phyloP scores from a whole-genome alignment of 2,888 invertebrate species.

The Archaeoteleia sp. region DNA sequence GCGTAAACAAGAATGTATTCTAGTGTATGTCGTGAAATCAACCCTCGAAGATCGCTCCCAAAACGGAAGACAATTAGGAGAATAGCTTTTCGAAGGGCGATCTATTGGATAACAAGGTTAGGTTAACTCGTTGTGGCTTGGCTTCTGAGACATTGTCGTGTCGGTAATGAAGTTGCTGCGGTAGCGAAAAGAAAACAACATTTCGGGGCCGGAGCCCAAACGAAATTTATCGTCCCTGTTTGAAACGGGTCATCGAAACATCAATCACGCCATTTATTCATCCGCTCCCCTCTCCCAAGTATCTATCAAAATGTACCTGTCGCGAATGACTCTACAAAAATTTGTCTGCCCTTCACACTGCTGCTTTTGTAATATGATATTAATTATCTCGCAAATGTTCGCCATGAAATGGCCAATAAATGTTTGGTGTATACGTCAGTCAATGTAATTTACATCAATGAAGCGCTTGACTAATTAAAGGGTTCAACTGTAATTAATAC shows the following conservation, averaged over 20 bases:
- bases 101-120: constrained; percentile 68
- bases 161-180: constrained; percentile 48
- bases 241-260: background rate
- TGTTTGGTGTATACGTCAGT: constrained; percentile 44
- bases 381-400: constrained; percentile 30
- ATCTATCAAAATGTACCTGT: constrained; percentile 5
- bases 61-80: constrained; percentile 67
- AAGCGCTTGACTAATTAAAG: constrained; percentile 48
- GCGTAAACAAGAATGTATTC: no score
- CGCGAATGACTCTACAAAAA: constrained; percentile 21
- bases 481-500: constrained; percentile 47
- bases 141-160: constrained; percentile 50
- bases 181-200: constrained; percentile 48
- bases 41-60: no score
- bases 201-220: constrained; percentile 7
- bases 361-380: constrained; percentile 2
- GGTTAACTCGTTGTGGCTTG: constrained; percentile 63
- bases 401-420: constrained; percentile 40
- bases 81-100: constrained; percentile 66
- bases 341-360: background rate
- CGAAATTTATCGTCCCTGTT: constrained; percentile 4
- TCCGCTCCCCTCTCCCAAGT: background rate
- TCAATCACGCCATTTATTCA: constrained; percentile 25
- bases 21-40: no score
- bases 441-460: constrained; percentile 51